Evolutionary conservation across 1,140 invertebrate genomes (phyloP).

Genomic region (Cheumatopsyche charites): DNA sequence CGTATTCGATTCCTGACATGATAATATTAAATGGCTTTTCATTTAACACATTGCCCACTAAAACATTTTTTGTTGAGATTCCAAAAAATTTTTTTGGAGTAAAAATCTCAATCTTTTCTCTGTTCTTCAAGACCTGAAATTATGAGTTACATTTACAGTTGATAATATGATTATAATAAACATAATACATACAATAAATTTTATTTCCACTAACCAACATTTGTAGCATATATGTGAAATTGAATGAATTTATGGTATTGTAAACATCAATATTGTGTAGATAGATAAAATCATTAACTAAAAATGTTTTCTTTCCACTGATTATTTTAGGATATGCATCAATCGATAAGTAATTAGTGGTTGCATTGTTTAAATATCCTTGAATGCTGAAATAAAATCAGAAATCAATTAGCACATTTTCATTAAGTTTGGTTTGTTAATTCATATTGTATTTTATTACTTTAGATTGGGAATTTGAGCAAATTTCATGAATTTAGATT

Average conservation of each 20-base stretch:
- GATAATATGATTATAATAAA: not conserved
- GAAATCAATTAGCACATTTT: not conserved
- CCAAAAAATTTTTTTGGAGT: not conserved
- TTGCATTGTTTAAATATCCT: conserved; percentile 36
- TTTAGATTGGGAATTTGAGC: not conserved
- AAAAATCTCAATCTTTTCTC: not conserved
- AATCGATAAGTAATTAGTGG: conserved; percentile 23
- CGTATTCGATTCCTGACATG: not conserved
- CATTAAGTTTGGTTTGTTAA: not conserved
- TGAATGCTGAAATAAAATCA: conserved; percentile 32
- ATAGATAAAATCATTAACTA: conserved; percentile 22
- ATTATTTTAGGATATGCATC: conserved; percentile 34
- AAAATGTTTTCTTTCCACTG: conserved; percentile 34
- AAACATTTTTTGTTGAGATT: conserved; percentile 24
- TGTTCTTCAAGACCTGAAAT: conserved; percentile 18
- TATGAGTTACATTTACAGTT: not conserved
- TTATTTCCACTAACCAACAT: conserved; percentile 33
- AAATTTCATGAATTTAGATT: not conserved
- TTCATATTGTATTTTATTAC: not conserved
- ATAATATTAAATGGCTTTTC: too few species aligned
- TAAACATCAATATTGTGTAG: not conserved
- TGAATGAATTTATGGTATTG: conserved; percentile 27
- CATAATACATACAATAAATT: not conserved
- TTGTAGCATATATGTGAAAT: conserved; percentile 31
- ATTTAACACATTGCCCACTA: too few species aligned